phyloP scores from a whole-genome alignment of 2,888 invertebrate genomes.

The Ichneumoninae sp. region DNA sequence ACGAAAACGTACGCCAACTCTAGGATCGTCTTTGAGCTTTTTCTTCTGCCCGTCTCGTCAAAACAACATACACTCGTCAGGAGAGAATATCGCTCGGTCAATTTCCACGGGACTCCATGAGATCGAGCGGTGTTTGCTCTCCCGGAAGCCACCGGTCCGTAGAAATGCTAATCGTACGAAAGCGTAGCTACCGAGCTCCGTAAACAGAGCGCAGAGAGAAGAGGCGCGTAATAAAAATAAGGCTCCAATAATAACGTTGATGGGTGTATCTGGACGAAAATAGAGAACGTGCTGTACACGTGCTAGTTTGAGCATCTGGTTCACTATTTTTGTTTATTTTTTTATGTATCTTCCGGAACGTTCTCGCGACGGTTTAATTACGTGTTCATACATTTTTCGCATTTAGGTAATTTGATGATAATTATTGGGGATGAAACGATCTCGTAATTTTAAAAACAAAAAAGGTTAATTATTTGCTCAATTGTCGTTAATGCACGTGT shows the following conservation, averaged over 20 bases:
- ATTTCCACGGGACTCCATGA: neutral
- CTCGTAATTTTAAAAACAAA: no score
- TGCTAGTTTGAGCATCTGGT: constrained; percentile 1
- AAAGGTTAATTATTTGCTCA: no score
- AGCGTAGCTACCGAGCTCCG: constrained; percentile 10
- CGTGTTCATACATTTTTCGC: constrained; percentile 11
- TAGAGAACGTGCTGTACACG: neutral
- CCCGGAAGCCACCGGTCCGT: neutral
- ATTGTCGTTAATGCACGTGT: no score
- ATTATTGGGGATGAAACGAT: neutral
- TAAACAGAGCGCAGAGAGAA: neutral
- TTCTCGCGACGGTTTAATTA: constrained; percentile 26
- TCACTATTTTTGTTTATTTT: neutral
- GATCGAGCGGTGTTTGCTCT: neutral
- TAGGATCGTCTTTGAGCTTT: neutral
- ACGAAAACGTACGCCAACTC: neutral
- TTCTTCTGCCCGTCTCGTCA: neutral
- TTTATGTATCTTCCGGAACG: constrained; percentile 5
- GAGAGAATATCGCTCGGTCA: neutral
- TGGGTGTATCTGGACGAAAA: neutral
- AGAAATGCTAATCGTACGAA: constrained; percentile 28
- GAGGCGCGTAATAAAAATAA: constrained; percentile 13
- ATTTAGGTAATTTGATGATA: constrained; percentile 28
- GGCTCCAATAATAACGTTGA: constrained; percentile 7
- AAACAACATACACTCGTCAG: neutral